Base-by-base conservation (phyloP, 2,888 invertebrate species). In the Celastrina argiolus region DNA sequence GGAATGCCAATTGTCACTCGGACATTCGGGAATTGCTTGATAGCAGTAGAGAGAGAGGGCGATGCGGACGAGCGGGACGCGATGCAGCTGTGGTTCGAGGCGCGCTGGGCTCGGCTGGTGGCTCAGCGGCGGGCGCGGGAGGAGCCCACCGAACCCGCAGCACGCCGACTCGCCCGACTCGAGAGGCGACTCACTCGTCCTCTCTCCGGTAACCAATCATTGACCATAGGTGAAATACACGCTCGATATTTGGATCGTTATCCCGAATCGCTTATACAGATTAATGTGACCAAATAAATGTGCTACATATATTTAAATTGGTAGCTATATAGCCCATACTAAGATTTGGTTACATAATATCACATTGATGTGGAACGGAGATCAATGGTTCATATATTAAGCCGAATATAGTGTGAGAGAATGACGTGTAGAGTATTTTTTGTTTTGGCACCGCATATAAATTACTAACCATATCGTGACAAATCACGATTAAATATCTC, bases 41-140 rank as follows among this genome's bases (percentile, higher is more conserved):
- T 51, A 51, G 56, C 64, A 64, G 74, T 34, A 72, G 73, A 65
- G 34, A 69, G 70, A 63, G 72, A 71, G 34, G 75, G 74, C 34
- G 85, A 84, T 72, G 80, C 77, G 64, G 88, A 87, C 72, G 87
- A 87, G 72, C 81, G 87, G 0, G 88, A 87, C 73, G 86, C 87
- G 1, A 87, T 87, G 88, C 88, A 86, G 80, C 79, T 88, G 36
- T 88, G 88, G 88, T 88, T 88, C 77, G 88, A 88, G 72, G 87
- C 87, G 63, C 80, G 88, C 0, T 88, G 88, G 88, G 86, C 88
- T 69, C 75, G 87, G 42, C 80, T 87, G 1, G 84, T 87, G 66
- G 85, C 87, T 16, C 87, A 85, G 75, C 70, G 88, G 22, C 79
- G 85, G 77, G 14, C 74, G 79, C 34, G 82, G 82, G 69, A 85